Percentiles rank a stretch among this genome's conserved stretches.
Evolutionary conservation across 2,888 invertebrate species (phyloP).

Genomic region (Drosophila koepferae): DNA sequence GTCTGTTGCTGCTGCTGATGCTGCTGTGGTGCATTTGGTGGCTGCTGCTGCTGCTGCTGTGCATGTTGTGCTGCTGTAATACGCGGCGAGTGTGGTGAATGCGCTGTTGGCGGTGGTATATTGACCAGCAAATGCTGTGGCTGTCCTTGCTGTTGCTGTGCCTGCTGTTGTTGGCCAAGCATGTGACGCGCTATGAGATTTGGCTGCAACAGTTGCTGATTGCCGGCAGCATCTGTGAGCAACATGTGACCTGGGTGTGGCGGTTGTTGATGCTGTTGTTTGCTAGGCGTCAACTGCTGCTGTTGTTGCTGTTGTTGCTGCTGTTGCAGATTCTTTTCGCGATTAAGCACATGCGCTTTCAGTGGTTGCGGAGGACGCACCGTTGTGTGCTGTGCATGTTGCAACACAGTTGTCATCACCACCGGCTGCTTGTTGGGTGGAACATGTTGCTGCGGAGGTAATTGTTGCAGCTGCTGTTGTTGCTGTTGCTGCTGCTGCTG

Average conservation of each 20-base stretch:
- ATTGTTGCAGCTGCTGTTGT: constrained; percentile 34
- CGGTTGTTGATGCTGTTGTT: constrained; percentile 73
- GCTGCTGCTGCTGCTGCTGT: constrained; percentile 34
- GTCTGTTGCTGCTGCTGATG: constrained; percentile 74
- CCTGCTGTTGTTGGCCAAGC: constrained; percentile 51
- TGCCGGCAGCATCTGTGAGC: constrained; percentile 68
- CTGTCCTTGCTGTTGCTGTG: constrained; percentile 64
- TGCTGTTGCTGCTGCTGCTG: constrained; percentile 50
- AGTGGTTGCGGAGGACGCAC: constrained; percentile 86
- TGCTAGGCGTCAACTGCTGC: constrained; percentile 63
- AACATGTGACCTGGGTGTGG: constrained; percentile 70
- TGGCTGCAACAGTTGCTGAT: constrained; percentile 79
- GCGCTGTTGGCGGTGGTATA: constrained; percentile 82
- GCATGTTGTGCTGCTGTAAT: constrained; percentile 61
- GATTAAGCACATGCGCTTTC: constrained; percentile 88
- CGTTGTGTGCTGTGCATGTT: constrained; percentile 83
- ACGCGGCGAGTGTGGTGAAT: constrained; percentile 74
- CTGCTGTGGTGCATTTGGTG: constrained; percentile 31
- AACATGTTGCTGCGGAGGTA: constrained; percentile 36
- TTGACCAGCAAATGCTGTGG: constrained; percentile 82
- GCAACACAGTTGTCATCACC: constrained; percentile 80
- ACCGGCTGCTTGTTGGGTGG: constrained; percentile 76
- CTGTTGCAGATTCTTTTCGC: constrained; percentile 84
- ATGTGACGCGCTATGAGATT: constrained; percentile 70
- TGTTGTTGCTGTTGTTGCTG: constrained; percentile 66